Percentiles rank a stretch among this genome's conserved stretches.
Evolutionary conservation across 2,113 vertebrate genomes (phyloP).

Genomic region (Brachypteracias leptosomus): DNA sequence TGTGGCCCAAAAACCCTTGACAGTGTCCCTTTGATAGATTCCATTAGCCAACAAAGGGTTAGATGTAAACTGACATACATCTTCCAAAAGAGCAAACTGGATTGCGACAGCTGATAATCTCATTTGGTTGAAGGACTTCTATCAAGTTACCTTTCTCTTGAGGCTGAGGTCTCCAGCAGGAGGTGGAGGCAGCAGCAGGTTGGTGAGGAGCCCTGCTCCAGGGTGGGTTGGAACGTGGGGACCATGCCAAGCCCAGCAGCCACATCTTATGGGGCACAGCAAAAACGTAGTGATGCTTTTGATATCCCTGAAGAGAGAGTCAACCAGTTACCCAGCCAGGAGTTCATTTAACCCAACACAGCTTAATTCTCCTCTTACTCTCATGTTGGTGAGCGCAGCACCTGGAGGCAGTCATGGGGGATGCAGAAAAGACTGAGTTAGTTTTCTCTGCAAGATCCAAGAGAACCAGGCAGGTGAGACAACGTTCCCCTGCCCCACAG

Average conservation of each 20-base stretch:
- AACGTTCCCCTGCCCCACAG: background rate
- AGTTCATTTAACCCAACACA: background rate
- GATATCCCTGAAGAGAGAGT: background rate
- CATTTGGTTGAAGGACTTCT: background rate
- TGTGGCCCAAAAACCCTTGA: background rate
- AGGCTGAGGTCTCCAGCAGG: background rate
- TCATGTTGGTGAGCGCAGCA: background rate
- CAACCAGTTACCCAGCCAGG: fast-evolving
- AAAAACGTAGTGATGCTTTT: background rate
- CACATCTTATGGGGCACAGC: background rate
- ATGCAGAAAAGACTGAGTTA: background rate
- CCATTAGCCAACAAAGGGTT: constrained; percentile 8
- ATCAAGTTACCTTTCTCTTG: background rate
- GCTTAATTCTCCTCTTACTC: background rate
- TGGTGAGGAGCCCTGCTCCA: background rate
- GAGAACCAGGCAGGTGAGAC: background rate
- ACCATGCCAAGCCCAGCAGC: background rate
- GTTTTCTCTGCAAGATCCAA: background rate
- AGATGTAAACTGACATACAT: background rate
- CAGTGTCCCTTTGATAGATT: constrained; percentile 9
- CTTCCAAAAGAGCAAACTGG: background rate
- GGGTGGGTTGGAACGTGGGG: background rate
- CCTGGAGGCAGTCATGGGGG: background rate
- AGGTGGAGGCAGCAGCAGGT: background rate
- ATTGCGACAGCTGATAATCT: background rate